Evolutionary conservation across 2,113 vertebrate genomes (phyloP).

Genomic region (Anser brachyrhynchus): DNA sequence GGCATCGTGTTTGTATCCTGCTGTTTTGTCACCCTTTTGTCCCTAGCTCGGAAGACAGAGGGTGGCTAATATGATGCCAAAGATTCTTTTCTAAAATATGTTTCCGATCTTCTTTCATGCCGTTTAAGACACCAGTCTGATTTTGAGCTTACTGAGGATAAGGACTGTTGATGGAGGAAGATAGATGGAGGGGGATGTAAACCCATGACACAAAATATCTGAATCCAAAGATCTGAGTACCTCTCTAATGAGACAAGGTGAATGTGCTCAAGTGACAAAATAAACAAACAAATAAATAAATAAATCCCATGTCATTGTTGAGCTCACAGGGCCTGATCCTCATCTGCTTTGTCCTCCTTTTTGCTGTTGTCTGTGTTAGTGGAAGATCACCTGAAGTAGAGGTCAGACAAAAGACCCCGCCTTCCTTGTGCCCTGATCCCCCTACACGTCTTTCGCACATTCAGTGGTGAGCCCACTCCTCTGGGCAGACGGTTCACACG

Average conservation of each 20-base stretch:
- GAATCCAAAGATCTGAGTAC: neutral
- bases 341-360: neutral
- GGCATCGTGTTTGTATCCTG: neutral
- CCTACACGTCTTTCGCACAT: neutral
- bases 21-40: conserved; percentile 14
- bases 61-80: neutral
- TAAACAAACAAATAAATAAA: neutral
- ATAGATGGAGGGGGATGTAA: neutral
- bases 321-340: neutral
- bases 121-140: neutral
- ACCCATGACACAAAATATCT: neutral
- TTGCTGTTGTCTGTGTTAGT: neutral
- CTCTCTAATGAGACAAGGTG: neutral
- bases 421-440: neutral
- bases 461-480: rapidly evolving
- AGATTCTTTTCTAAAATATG: neutral
- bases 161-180: neutral
- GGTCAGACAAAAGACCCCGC: neutral
- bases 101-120: neutral
- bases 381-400: neutral
- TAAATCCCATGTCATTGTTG: neutral
- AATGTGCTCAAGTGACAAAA: neutral
- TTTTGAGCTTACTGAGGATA: neutral
- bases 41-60: neutral
- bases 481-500: neutral